Evolutionary conservation across 2,888 invertebrate genomes (phyloP).

Genomic region (Philereme transversata): DNA sequence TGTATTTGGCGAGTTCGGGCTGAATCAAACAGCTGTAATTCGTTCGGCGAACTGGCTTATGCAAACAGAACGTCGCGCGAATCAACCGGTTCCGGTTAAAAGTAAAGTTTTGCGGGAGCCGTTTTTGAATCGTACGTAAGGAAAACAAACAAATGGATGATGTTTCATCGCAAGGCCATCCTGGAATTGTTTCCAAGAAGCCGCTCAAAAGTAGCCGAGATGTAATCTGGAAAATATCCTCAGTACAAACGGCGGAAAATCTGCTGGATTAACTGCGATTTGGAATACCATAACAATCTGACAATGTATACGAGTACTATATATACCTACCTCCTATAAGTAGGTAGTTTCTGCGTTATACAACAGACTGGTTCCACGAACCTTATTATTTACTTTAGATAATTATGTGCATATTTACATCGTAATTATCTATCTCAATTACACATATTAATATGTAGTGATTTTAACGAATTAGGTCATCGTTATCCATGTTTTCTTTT

Average conservation of each 20-base stretch:
- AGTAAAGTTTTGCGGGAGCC: constrained; percentile 72
- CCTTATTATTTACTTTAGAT: neutral
- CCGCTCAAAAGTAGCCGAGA: constrained; percentile 39
- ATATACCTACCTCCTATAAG: neutral
- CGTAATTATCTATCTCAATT: neutral
- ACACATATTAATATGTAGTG: neutral
- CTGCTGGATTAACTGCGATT: constrained; percentile 1
- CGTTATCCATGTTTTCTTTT: neutral
- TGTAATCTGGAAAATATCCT: constrained; percentile 57
- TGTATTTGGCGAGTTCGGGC: constrained; percentile 44
- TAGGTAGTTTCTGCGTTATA: constrained; percentile 2
- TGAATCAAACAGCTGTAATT: constrained; percentile 63
- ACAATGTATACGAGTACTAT: no score
- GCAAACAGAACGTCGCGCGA: constrained; percentile 70
- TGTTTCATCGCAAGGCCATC: constrained; percentile 74
- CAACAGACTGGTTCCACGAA: neutral
- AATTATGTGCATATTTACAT: neutral
- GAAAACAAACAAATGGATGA: constrained; percentile 74
- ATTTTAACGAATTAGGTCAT: neutral
- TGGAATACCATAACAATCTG: constrained; percentile 8
- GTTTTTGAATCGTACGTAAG: constrained; percentile 72
- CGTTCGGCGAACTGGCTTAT: constrained; percentile 63
- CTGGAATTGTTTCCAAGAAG: constrained; percentile 67
- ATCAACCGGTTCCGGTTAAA: constrained; percentile 65
- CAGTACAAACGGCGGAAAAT: constrained; percentile 8